Percentiles rank a stretch among this genome's conserved stretches.
phyloP scores from a whole-genome alignment of 2,797 vertebrate species.

The Myotis daubentonii region DNA sequence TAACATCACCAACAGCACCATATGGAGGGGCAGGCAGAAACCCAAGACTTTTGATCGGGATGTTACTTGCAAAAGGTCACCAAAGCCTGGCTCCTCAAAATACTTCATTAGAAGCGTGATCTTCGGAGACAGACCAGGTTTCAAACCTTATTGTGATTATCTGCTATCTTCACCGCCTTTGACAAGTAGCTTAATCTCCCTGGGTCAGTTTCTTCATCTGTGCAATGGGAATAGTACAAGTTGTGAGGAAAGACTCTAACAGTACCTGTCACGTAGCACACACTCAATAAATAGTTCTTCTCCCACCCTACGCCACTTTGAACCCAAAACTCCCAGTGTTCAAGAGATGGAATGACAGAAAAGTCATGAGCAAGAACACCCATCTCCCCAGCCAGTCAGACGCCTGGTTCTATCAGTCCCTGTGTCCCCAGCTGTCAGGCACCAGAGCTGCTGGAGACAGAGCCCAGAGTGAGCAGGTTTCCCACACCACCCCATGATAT shows the following conservation, averaged over 20 bases:
- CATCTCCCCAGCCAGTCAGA: background rate
- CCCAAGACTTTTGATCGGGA: conserved; percentile 10
- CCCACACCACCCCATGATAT: background rate
- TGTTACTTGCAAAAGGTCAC: conserved; percentile 73
- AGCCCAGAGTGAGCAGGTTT: conserved; percentile 45
- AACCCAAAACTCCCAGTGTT: conserved; percentile 18
- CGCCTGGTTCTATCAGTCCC: background rate
- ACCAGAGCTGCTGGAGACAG: conserved; percentile 48
- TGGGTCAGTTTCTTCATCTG: background rate
- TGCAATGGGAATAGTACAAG: background rate
- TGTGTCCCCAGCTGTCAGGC: conserved; percentile 33
- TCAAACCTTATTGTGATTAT: conserved; percentile 3
- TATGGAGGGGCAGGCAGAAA: conserved; percentile 53
- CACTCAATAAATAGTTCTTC: background rate
- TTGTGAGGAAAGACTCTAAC: background rate
- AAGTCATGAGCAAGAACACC: background rate
- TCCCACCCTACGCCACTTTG: background rate
- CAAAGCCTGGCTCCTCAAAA: conserved; percentile 70
- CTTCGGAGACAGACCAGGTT: conserved; percentile 31
- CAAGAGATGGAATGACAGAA: conserved; percentile 15
- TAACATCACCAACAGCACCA: background rate
- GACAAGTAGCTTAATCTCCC: conserved; percentile 1
- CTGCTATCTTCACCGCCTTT: background rate
- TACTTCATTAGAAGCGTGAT: conserved; percentile 13
- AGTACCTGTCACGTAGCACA: background rate